Evolutionary conservation across 1,140 invertebrate genomes (phyloP).

Genomic region (Frieseomelitta varia): DNA sequence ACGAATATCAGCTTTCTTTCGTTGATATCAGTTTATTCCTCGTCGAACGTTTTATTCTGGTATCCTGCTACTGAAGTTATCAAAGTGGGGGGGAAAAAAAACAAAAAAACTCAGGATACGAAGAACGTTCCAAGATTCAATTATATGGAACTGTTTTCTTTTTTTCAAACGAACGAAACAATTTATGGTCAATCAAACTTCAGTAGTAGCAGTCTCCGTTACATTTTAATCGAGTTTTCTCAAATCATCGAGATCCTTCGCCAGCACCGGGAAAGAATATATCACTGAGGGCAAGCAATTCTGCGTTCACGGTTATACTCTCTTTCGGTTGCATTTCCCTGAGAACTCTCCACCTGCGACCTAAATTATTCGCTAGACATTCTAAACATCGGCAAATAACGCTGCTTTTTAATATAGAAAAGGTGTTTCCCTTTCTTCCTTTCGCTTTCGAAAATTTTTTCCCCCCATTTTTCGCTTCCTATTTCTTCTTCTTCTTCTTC

Average conservation of each 20-base stretch:
- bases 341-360: slow-evolving; percentile 43
- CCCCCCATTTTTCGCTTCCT: no score
- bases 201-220: neutral
- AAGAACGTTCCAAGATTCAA: neutral
- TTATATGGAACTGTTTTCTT: neutral
- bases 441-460: neutral
- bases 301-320: slow-evolving; percentile 10
- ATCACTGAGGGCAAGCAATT: slow-evolving; percentile 14
- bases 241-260: slow-evolving; percentile 8
- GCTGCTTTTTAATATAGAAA: neutral
- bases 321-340: slow-evolving; percentile 50
- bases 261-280: neutral
- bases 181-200: neutral
- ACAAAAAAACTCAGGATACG: neutral
- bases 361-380: slow-evolving; percentile 1
- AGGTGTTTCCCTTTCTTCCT: neutral
- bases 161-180: neutral
- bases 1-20: neutral
- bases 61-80: neutral
- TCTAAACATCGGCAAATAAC: slow-evolving; percentile 19
- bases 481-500: no score
- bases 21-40: neutral
- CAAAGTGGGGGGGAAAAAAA: neutral
- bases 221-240: neutral
- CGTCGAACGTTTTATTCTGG: neutral